Evolutionary conservation across 2,797 vertebrate species (phyloP), one percentile per base, ranked within the genome.

Genomic region (Coilia nasus): DNA sequence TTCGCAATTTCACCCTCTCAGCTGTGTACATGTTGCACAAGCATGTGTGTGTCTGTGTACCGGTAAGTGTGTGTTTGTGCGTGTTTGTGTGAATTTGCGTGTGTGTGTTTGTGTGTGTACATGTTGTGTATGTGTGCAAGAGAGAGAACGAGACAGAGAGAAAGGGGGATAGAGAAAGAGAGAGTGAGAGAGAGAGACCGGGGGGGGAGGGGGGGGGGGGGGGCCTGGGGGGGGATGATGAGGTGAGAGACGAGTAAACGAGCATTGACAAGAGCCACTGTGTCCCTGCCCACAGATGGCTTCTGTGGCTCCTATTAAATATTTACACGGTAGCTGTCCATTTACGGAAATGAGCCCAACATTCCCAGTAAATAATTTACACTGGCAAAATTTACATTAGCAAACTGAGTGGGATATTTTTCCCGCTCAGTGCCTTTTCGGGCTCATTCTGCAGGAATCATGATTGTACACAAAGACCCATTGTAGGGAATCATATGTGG

Each of bases 271-370:
- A 78, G 71, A 19, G 19, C 35, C 35, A 78, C 71, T 41, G 71
- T 44, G 31, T 78, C 71, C 35, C 19, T 78, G 11, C 41, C 31
- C 35, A 44, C 71, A 78, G 31, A 78, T 19, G 31, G 17, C 15
- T 21, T 44, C 35, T 78, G 71, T 5, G 19, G 71, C 50, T 54
- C 14, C 19, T 17, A 78, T 78, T 78, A 78, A 78, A 78, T 78
- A 78, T 78, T 78, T 78, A 78, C 71, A 44, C 10, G 31, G 15
- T 78, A 44, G 71, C 71, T 78, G 71, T 41, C 71, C 71, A 78
- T 44, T 78, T 44, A 44, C 17, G 71, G 71, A 7, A 78, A 78
- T 78, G 35, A 44, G 7, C 15, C 44, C 71, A 78, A 78, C 6
- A 78, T 78, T 78, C 25, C 2, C 17, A 78, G 71, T 78, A 31